Evolutionary conservation across 2,797 vertebrate genomes (phyloP), one percentile per base, ranked within the genome.

Genomic region (Protosalanx chinensis): DNA sequence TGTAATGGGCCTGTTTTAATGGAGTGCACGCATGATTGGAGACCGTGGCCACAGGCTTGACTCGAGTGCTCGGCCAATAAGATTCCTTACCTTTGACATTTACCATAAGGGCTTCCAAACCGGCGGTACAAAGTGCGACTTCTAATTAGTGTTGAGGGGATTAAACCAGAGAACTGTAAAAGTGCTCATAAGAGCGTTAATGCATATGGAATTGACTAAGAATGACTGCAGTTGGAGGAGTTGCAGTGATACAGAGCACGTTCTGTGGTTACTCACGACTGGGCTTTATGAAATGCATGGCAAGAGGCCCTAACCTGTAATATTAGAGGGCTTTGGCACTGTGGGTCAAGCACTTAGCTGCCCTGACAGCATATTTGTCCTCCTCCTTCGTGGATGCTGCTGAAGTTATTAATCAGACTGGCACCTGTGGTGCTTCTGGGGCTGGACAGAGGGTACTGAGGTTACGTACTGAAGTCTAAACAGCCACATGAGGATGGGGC

Each of bases 81-180:
- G 5, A 67, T 70, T 61, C 23, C 68, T 76, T 84, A 82, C 73
- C 79, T 76, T 78, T 87, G 84, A 84, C 83, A 89, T 89, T 85
- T 86, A 82, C 58, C 70, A 30, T 68, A 51, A 76, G 69, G 56
- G 73, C 67, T 61, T 62, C 69, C 69, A 75, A 72, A 70, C 70
- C 68, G 76, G 61, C 33, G 41, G 62, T 41, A 30, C 20, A 8
- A 13, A 72, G 71, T 71, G 62, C 66, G 59, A 72, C 75, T 71
- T 72, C 74, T 83, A 69, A 81, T 76, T 77, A 77, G 64, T 58
- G 71, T 53, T 72, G 15, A 27, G 62, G 37, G 76, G 68, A 61
- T 75, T 73, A 4, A 71, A 67, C 71, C n/a, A 59, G 70, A 67
- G 37, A 81, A 74, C 30, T 69, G 70, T 66, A 74, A 63, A 72